Evolutionary conservation across 2,113 vertebrate genomes (phyloP).

Genomic region (human (Homo sapiens)): GRCh38 chr1:120550001-120550500

Average conservation of each 20-base stretch:
- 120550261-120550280: conserved; percentile 62
- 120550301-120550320: background rate
- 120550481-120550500: background rate
- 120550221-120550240: conserved; percentile 68
- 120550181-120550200: conserved; percentile 84
- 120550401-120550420: background rate
- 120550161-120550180: conserved; percentile 88
- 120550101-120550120: background rate
- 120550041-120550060: background rate
- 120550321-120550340: background rate
- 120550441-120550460: background rate
- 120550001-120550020: background rate
- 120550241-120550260: conserved; percentile 80
- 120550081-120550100: background rate
- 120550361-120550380: background rate
- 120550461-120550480: no score
- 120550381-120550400: background rate
- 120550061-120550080: background rate
- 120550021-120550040: background rate
- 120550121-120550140: background rate
- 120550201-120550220: conserved; percentile 76
- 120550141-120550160: conserved; percentile 91
- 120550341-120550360: background rate
- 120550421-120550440: background rate
- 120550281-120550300: conserved; percentile 32